Evolutionary conservation across 2,888 invertebrate genomes (phyloP).

Genomic region (Drosophila diplacantha): DNA sequence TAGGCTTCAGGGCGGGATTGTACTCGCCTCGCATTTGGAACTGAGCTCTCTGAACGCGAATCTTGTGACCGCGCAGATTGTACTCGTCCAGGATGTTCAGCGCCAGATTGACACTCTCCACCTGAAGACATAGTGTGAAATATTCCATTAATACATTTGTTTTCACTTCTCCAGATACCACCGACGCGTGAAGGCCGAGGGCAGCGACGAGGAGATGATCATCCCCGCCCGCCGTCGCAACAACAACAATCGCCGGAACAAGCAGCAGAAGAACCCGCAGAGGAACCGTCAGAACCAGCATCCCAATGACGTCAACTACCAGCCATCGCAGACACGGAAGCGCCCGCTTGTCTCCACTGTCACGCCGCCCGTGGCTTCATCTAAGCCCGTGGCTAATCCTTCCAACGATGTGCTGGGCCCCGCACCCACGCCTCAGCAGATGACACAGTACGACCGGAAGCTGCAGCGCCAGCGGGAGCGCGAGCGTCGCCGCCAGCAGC

Average conservation of each 20-base stretch:
- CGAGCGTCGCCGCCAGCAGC: conserved; percentile 62
- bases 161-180: conserved; percentile 55
- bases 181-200: conserved; percentile 71
- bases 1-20: conserved; percentile 94
- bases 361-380: conserved; percentile 4
- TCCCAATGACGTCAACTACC: conserved; percentile 64
- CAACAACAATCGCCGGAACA: conserved; percentile 41
- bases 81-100: conserved; percentile 94
- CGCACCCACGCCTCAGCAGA: conserved; percentile 32
- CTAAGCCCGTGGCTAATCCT: conserved; percentile 5
- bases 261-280: conserved; percentile 2
- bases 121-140: conserved; percentile 77
- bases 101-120: conserved; percentile 96
- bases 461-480: conserved; percentile 66
- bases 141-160: background rate
- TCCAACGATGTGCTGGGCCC: conserved; percentile 50
- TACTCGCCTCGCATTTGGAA: conserved; percentile 96
- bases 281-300: conserved; percentile 39
- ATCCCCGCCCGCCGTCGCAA: conserved; percentile 49
- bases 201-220: conserved; percentile 71
- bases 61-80: conserved; percentile 86
- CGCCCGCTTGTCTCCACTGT: conserved; percentile 46
- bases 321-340: conserved; percentile 38
- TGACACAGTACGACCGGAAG: conserved; percentile 67
- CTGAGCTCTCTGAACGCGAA: conserved; percentile 93